Evolutionary conservation across 1,140 invertebrate species (phyloP).

Genomic region (Cydia amplana): DNA sequence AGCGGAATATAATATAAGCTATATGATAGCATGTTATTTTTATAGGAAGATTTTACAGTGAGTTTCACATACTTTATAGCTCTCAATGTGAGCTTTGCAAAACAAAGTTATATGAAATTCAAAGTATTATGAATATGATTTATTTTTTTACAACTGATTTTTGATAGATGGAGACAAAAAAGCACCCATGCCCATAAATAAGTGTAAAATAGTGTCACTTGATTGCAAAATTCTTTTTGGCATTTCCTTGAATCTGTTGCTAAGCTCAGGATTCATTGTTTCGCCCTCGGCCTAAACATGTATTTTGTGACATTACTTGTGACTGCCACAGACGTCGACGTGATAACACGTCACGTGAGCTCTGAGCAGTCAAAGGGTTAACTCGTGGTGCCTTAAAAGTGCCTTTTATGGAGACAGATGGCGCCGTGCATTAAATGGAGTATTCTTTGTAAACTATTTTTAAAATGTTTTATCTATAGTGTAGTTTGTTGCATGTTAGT

Average conservation of each 20-base stretch:
- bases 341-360: not conserved
- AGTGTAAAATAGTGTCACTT: not conserved
- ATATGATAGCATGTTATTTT: constrained; percentile 21
- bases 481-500: constrained; percentile 37
- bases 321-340: not conserved
- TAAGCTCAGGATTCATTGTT: too few relatives aligned
- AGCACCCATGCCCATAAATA: not conserved
- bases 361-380: not conserved
- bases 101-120: constrained; percentile 26
- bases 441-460: constrained; percentile 49
- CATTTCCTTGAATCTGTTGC: too few relatives aligned
- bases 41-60: not conserved
- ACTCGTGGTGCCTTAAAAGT: constrained; percentile 44
- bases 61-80: constrained; percentile 4
- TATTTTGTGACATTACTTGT: constrained; percentile 8
- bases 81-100: not conserved
- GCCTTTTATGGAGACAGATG: constrained; percentile 44
- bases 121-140: constrained; percentile 5
- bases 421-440: constrained; percentile 50
- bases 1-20: constrained; percentile 2
- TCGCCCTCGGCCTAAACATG: not conserved
- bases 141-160: not conserved
- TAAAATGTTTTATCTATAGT: constrained; percentile 34
- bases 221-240: not conserved
- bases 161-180: not conserved